Base-by-base conservation (phyloP, 2,797 vertebrate genomes). In the Centroberyx gerrardi region DNA sequence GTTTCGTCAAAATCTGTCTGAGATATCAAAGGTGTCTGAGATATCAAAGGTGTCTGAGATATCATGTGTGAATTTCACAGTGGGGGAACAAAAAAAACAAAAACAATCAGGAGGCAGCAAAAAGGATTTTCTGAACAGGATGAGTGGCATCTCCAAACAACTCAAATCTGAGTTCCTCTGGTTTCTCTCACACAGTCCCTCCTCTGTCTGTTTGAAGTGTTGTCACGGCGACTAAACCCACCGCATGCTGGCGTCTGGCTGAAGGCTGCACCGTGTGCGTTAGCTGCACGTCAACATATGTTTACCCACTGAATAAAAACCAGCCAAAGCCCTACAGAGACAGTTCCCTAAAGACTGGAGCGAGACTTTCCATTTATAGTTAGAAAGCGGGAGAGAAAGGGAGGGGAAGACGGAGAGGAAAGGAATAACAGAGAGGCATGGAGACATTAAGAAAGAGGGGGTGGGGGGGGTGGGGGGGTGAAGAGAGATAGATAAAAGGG, bases 301-400 rank as follows among this genome's bases (percentile, higher is more conserved):
- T 86, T 87, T 87, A 87, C 52, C 66, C 53, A 52, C 51, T 5
- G 15, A 78, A 66, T 9, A 44, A 73, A 63, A 27, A 38, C 22
- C 64, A 82, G 70, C 72, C 65, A 53, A 68, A 54, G 54, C 62
- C 55, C 44, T 22, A 8, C 67, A 48, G 51, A 64, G 31, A 68
- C 44, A 12, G 27, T 59, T 66, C 66, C 73, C 75, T 27, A 40
- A 52, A 72, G 18, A 52, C 56, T 36, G 10, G 40, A 13, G 27
- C 33, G 13, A 17, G 65, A 80, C 65, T 81, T 29, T 72, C 74
- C 81, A 88, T 85, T 84, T 88, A 86, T 88, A 85, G 81, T 78
- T 77, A 69, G 67, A 80, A 65, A 72, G 40, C 48, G 63, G 54
- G 46, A 69, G 46, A 69, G 66, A 68, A 40, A 62, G 48, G 72